Percentiles rank a stretch among this genome's conserved stretches.
Evolutionary conservation across 2,888 invertebrate genomes (phyloP).

Genomic region (Glyphotaelius pellucidus): DNA sequence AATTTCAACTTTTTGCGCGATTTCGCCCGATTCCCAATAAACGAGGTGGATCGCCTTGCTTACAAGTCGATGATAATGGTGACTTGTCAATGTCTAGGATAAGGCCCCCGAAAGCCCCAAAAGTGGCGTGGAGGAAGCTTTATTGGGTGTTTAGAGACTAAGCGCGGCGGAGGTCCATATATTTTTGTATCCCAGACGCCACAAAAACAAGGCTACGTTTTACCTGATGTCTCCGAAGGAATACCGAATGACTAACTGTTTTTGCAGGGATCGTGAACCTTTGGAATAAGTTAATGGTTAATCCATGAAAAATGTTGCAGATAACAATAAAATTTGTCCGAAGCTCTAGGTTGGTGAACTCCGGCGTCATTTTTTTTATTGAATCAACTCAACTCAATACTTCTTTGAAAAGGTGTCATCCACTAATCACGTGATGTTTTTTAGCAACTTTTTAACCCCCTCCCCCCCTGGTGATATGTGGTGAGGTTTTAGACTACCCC

Average conservation of each 20-base stretch:
- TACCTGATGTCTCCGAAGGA: constrained; percentile 47
- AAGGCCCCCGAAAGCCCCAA: neutral
- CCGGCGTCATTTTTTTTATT: too few species aligned
- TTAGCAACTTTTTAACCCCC: too few species aligned
- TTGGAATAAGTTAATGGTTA: neutral
- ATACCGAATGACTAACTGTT: constrained; percentile 24
- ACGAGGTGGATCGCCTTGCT: neutral
- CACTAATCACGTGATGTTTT: too few species aligned
- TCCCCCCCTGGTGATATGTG: too few species aligned
- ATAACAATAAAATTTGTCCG: too few species aligned
- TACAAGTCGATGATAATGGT: neutral
- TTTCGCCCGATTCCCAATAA: too few species aligned
- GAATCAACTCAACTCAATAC: too few species aligned
- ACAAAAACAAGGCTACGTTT: constrained; percentile 40
- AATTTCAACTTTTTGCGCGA: too few species aligned
- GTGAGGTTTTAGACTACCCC: too few species aligned
- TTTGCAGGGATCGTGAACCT: neutral
- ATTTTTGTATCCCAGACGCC: neutral
- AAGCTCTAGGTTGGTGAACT: too few species aligned
- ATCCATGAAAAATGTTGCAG: too few species aligned
- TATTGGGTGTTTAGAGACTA: constrained; percentile 16
- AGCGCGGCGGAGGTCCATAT: neutral
- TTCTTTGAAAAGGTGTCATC: too few species aligned
- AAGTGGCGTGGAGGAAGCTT: neutral
- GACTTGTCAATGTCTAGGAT: constrained; percentile 31